These are phyloP conservation scores for Poliocrania exsul DNA, from an alignment of 2,797 vertebrate genomes.

Conservation along the genomic window DNA sequence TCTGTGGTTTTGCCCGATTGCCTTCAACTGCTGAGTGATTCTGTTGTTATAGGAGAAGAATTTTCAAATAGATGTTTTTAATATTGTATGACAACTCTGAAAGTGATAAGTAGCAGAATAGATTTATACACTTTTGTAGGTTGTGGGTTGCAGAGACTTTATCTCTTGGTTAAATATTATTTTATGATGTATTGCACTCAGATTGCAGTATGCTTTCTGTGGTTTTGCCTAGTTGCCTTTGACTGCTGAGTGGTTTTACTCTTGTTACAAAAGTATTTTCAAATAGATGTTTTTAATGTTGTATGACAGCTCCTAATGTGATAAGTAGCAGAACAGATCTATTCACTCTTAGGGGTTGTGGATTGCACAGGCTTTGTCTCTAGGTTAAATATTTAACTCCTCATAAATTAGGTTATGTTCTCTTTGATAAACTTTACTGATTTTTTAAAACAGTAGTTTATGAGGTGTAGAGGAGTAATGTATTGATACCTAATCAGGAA, in stretches of 20 bases:
- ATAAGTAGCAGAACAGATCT: neutral
- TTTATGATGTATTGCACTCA: conserved; percentile 37
- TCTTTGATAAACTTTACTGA: neutral
- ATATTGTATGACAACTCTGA: conserved; percentile 37
- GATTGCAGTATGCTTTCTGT: neutral
- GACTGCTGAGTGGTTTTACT: conserved; percentile 18
- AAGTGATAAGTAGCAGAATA: conserved; percentile 21
- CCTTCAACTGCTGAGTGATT: neutral
- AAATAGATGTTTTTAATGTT: conserved; percentile 22
- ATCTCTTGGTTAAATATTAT: conserved; percentile 18
- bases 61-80: conserved; percentile 43
- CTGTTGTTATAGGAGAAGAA: neutral
- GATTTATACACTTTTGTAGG: neutral
- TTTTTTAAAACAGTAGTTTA: neutral
- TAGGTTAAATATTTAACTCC: neutral
- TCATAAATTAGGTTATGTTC: neutral
- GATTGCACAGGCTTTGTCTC: neutral
- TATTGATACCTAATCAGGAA: neutral
- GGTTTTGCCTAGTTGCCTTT: conserved; percentile 5
- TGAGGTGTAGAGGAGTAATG: neutral
- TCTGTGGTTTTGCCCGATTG: conserved; percentile 1
- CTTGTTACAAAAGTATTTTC: conserved; percentile 18
- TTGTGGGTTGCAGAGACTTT: neutral
- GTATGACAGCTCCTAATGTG: neutral
- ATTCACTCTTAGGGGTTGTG: neutral